phyloP scores from a whole-genome alignment of 2,888 invertebrate genomes.

The Corbicula japonica region DNA sequence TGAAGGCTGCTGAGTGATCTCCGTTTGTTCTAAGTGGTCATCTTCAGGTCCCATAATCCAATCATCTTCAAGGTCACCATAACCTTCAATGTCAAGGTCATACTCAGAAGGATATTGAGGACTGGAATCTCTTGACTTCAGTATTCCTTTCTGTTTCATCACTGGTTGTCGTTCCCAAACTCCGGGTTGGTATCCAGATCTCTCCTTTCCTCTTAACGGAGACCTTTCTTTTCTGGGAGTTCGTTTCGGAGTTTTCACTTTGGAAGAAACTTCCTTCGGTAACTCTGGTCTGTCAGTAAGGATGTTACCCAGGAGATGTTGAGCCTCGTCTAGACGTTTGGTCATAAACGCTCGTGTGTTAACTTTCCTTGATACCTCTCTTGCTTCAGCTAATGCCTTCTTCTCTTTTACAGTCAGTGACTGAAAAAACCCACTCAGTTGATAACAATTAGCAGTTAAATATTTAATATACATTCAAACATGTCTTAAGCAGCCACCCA shows the following conservation, averaged over 20 bases:
- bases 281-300: slow-evolving; percentile 76
- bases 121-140: slow-evolving; percentile 50
- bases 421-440: no score
- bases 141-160: slow-evolving; percentile 44
- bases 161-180: slow-evolving; percentile 7
- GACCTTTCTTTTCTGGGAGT: slow-evolving; percentile 46
- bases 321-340: slow-evolving; percentile 77
- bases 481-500: no score
- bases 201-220: slow-evolving; percentile 34
- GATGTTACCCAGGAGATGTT: slow-evolving; percentile 78
- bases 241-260: slow-evolving; percentile 48
- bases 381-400: slow-evolving; percentile 37
- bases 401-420: slow-evolving; percentile 44
- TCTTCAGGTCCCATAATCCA: slow-evolving; percentile 17
- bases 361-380: slow-evolving; percentile 65
- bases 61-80: slow-evolving; percentile 34
- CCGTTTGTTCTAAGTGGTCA: not conserved
- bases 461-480: no score
- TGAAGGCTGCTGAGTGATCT: slow-evolving; percentile 17
- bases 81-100: slow-evolving; percentile 31
- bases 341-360: slow-evolving; percentile 69
- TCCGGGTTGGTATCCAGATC: slow-evolving; percentile 9
- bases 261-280: slow-evolving; percentile 63
- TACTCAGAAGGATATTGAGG: slow-evolving; percentile 31
- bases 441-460: no score